Evolutionary conservation across 2,888 invertebrate genomes (phyloP), one percentile per base, ranked within the genome.

Genomic region (Dasysyrphus tricinctus): DNA sequence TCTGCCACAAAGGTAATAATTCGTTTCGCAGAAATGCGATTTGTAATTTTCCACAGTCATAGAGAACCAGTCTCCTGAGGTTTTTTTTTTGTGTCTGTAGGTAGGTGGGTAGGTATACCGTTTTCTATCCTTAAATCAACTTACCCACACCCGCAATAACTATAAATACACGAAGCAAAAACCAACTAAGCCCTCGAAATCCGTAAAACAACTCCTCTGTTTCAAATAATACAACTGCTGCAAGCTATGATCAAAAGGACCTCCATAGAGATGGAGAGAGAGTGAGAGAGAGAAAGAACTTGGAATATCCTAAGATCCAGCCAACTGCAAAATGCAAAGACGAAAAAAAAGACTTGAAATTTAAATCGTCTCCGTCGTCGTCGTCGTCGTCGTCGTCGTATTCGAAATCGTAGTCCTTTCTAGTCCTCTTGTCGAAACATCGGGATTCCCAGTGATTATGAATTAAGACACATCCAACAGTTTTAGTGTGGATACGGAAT

Each of bases 361-460:
- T 78, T 86, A 86, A 82, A 86, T 75, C 82, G 78, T 75, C 70
- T 86, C 75, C 63, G 75, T 63, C 61, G 16, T 63, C 70, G 44
- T 39, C 14, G 16, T 61, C 3, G 69, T 65, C 24, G 16, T 61
- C 5, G 69, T 65, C 24, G 37, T 72, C 9, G 44, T 67, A 39
- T 59, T 54, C n/a, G n/a, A 47, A n/a, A 37, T 76, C 49, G 74
- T 67, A 24, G 70, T 72, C 72, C n/a, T 73, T 73, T 51, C 47
- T 77, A 57, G 74, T 82, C 78, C 73, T 69, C 69, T 75, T 82
- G 86, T 78, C 82, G 86, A 86, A 86, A 86, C 86, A 86, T 75
- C 32, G 78, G 81, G 86, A 86, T 86, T 86, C 70, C 63, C 82
- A 72, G 86, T 86, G 86, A 86, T 86, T 86, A 86, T 86, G 86